Conservation (phyloP, 2,113 vertebrate species). For the Tupaia tana region DNA sequence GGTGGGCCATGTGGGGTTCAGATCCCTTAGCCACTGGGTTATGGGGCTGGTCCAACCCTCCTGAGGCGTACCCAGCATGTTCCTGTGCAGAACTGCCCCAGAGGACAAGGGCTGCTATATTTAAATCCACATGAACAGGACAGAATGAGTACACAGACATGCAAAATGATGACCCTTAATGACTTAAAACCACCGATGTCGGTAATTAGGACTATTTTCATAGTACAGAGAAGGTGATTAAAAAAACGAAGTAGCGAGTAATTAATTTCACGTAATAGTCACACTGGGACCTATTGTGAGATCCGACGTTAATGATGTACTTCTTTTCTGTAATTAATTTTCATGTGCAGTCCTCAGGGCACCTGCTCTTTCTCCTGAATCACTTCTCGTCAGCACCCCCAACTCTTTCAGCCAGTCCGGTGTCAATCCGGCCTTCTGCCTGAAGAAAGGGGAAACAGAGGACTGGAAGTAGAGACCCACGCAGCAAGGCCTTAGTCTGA, state of each 20-base stretch:
- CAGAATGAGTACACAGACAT: neutral
- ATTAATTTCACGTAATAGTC: conserved; percentile 88
- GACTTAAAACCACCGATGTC: conserved; percentile 69
- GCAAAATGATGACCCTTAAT: conserved; percentile 65
- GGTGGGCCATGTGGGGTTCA: too few relatives aligned
- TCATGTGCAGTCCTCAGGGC: conserved; percentile 78
- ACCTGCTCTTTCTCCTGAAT: conserved; percentile 71
- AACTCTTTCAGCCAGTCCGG: neutral
- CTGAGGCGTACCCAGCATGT: neutral
- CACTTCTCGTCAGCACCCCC: conserved; percentile 60
- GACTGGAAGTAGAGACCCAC: neutral
- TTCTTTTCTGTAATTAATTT: conserved; percentile 87
- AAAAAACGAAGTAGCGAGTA: conserved; percentile 84
- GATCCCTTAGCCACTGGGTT: too few relatives aligned
- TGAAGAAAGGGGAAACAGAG: neutral
- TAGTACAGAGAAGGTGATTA: conserved; percentile 79
- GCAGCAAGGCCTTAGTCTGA: neutral
- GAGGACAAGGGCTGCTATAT: neutral
- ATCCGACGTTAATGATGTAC: conserved; percentile 83
- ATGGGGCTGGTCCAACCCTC: too few relatives aligned
- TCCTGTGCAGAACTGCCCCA: neutral
- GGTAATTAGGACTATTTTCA: conserved; percentile 82
- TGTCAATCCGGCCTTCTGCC: neutral
- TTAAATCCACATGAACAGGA: conserved; percentile 27
- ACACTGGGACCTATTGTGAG: conserved; percentile 85